phyloP scores from a whole-genome alignment of 1,140 invertebrate genomes.

The Dolichoris vasculosae region DNA sequence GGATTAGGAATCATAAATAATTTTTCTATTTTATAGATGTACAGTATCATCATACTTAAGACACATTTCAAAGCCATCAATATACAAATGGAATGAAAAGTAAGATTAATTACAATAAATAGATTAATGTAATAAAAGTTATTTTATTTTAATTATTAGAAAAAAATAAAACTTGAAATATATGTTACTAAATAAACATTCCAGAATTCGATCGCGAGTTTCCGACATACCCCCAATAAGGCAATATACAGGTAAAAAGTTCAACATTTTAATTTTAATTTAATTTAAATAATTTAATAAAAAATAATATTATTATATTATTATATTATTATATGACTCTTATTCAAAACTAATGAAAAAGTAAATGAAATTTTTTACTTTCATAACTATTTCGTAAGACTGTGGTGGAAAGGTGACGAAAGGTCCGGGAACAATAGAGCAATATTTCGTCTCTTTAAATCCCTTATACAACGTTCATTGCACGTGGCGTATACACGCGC shows the following conservation, averaged over 20 bases:
- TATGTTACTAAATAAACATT: neutral
- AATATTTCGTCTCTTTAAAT: neutral
- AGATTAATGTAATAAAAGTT: too few relatives aligned
- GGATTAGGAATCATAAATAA: too few relatives aligned
- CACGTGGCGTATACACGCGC: conserved; percentile 7
- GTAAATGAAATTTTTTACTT: neutral
- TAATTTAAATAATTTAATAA: too few relatives aligned
- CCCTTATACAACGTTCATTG: neutral
- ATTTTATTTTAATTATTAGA: too few relatives aligned
- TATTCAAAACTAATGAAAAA: neutral
- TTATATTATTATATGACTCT: too few relatives aligned
- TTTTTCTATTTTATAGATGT: neutral
- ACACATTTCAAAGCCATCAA: conserved; percentile 1
- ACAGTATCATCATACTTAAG: neutral
- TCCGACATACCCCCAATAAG: neutral
- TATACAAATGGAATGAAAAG: conserved; percentile 37
- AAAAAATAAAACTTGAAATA: too few relatives aligned
- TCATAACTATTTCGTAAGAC: neutral
- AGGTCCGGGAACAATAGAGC: conserved; percentile 1
- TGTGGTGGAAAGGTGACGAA: neutral
- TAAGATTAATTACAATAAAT: neutral
- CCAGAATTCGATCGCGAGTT: neutral
- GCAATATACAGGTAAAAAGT: neutral
- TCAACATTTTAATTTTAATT: too few relatives aligned
- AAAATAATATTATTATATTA: too few relatives aligned